Percentiles rank a stretch among this genome's conserved stretches.
Conservation (phyloP, 2,113 vertebrate genomes). For the Tragelaphus imberbis region DNA sequence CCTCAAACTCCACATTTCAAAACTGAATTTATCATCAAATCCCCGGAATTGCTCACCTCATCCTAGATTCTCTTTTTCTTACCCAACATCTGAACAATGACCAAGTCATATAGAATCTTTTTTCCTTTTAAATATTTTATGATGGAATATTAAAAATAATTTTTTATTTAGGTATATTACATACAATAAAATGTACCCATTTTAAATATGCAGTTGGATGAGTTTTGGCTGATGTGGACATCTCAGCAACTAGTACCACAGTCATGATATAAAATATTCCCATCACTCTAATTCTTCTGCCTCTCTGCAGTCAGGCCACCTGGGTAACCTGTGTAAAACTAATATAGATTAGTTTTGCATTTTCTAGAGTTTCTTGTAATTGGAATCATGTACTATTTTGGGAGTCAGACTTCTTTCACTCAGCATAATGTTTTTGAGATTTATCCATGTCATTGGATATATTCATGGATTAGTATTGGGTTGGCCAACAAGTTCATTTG, state of each 20-base stretch:
- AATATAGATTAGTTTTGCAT: neutral
- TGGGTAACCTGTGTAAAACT: neutral
- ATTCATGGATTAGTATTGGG: neutral
- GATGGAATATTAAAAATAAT: neutral
- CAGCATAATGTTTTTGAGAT: neutral
- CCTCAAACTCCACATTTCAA: neutral
- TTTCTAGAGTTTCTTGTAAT: neutral
- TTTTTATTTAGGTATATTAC: neutral
- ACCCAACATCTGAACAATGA: neutral
- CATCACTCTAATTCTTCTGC: neutral
- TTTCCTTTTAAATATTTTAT: neutral
- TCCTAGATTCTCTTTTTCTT: neutral
- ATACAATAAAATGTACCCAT: neutral
- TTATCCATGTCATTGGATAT: neutral
- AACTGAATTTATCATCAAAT: neutral
- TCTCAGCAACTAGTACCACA: neutral
- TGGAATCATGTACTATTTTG: neutral
- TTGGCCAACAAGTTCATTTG: neutral
- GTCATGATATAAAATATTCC: neutral
- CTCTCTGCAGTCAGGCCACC: neutral
- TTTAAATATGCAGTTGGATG: neutral
- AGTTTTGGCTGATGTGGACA: neutral
- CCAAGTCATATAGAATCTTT: neutral
- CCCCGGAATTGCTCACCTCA: neutral
- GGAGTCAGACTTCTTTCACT: neutral